Evolutionary conservation across 1,140 invertebrate species (phyloP), one percentile per base, ranked within the genome.

Genomic region (Drosophila novamexicana): DNA sequence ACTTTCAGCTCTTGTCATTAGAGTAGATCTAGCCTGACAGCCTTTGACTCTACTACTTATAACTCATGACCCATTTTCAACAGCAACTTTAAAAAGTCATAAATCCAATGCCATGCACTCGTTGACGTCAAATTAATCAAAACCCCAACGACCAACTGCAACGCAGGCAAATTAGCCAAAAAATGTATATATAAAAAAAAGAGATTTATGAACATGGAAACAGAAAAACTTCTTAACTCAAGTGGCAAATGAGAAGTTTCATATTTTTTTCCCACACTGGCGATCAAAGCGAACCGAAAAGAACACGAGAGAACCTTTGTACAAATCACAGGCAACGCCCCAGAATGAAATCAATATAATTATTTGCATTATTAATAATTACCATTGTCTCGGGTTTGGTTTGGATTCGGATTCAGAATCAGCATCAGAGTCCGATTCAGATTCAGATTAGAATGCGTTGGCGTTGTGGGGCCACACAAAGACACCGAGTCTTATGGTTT

Each of bases 311-410:
- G 63, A 81, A 70, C 75, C 70, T 82, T 82, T 78, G 56, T 77
- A 72, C 80, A 83, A 83, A 76, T 83, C 80, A 74, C 63, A 61
- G 79, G 65, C 83, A 88, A 86, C 83, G 83, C 83, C 83, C 83
- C 79, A 77, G 84, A 86, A 77, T 84, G 77, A 79, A 88, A 88
- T 89, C 83, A 80, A 88, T 88, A 88, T 88, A 88, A 88, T 88
- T 88, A 88, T 88, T 88, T 88, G 83, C 83, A 88, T 89, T 88
- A 88, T 84, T 88, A 89, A 88, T 88, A 88, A 88, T 88, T 89
- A 88, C 80, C 77, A 89, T 89, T 88, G 84, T 89, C 73, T 66
- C 40, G 61, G 81, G 50, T 84, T 71, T 47, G 64, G 62, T 62
- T 79, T 29, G 39, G 52, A 62, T 9, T 70, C 12, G 40, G 54